Evolutionary conservation across 1,140 invertebrate genomes (phyloP), one percentile per base, ranked within the genome.

Genomic region (Leptinotarsa lineolata): DNA sequence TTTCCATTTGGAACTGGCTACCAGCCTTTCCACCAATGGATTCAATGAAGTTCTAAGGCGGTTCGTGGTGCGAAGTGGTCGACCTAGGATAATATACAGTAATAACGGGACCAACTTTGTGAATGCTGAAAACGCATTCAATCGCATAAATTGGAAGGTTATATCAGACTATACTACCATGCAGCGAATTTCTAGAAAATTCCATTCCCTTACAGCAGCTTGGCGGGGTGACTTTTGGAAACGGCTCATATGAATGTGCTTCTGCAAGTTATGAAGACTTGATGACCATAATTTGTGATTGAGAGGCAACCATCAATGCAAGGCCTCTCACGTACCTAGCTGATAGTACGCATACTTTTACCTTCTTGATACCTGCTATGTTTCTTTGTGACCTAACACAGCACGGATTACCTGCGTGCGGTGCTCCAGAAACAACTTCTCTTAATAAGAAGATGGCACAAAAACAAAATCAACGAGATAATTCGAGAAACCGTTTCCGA

Each of bases 71-170:
- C 6, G 60, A 64, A 0, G 59, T 39, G 69, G 60, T 54, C 12
- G 70, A 63, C 69, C 69, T 64, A 64, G 16, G 21, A 72, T 59
- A 39, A 65, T 87, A 12, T 86, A 81, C 63, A 83, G 78, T 58
- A 84, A 87, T 70, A 86, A 86, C 70, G 85, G 81, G 1, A 83
- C 77, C 8, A 85, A 83, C 74, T 85, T 85, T 68, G 68, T 66
- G n/a, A 78, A 80, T 4, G 66, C 77, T 22, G 67, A 74, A 60
- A 84, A 83, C 69, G 48, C 70, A 48, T 79, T 84, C 8, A 68
- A 72, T 54, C 45, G 45, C 15, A 12, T 46, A 16, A 4, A 46
- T 16, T 46, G 45, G 45, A 2, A 16, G 8, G 45, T 16, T 46
- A 46, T 46, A 2, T 11, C 45, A 46, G 45, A 46, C 3, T 4